Evolutionary conservation across 2,888 invertebrate genomes (phyloP), one percentile per base, ranked within the genome.

Genomic region (Spatulosminthurus flaviceps): DNA sequence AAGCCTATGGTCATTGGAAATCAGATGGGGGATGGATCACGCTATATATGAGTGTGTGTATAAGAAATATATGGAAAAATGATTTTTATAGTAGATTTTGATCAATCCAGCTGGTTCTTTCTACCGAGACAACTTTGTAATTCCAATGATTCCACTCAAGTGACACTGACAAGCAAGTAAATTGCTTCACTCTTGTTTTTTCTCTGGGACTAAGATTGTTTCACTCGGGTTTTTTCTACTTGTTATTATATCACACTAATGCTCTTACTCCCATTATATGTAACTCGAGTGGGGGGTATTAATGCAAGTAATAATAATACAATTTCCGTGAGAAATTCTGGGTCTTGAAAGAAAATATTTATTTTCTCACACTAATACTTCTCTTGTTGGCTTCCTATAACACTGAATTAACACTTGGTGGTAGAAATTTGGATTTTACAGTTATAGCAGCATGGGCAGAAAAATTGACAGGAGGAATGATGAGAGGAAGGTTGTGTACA

Each of bases 141-240:
- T 75, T 75, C 77, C 77, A 61, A 69, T 77, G 70, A 77, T 70
- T 77, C 77, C 77, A 77, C 77, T 77, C 77, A 77, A 61, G 69
- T 51, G 51, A 77, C 69, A 77, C 70, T 77, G 77, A 77, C 77
- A 77, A 51, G 77, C 61, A 80, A 80, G 72, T 67, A 80, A 80
- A 80, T 80, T 80, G 79, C 72, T 66, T 66, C 66, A 66, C 61
- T n/a, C 19, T 51, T 51, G 51, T 51, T 51, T 51, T 51, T 4
- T n/a, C 51, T 51, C 51, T 19, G 16, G 16, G 5, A 11, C 4
- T n/a, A 16, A 51, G n/a, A 51, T 51, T 51, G 2, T 19, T 51
- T n/a, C 51, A 34, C 34, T 34, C 9, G 4, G 9, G 34, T 4
- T 34, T 34, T 7, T 4, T 7, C 9, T 34, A 34, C 9, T 4